Base-by-base conservation (phyloP, 2,113 vertebrate species). In the Brienomyrus brachyistius region DNA sequence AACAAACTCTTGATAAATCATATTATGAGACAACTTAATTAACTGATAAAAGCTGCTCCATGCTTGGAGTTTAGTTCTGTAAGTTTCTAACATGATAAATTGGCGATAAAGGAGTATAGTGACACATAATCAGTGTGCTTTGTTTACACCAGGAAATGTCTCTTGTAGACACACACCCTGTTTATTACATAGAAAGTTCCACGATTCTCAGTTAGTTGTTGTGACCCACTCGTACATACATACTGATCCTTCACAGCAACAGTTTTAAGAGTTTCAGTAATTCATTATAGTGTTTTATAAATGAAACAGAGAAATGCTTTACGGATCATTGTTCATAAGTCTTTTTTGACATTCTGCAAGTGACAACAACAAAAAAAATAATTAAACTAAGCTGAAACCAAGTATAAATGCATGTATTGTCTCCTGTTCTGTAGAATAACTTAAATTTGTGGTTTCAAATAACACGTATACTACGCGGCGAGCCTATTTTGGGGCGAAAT, bases 1-100 rank as follows among this genome's bases (percentile, higher is more conserved):
- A 45, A 84, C 23, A 84, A 84, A 45, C 45, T 84, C 40, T 47
- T 48, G 40, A 56, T 87, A 54, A 86, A 87, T 87, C 50, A 87
- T 54, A 87, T 35, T 54, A 54, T 50, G 47, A 86, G 50, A 52
- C 48, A 86, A 86, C 50, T 9, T 52, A 86, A 54, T 86, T 86
- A 86, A 86, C 48, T 86, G 27, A 31, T 86, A 54, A 84, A 84
- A 48, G 17, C 74, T 43, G 5, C 1, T 19, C 19, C 17, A 51
- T 48, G n/a, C 27, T 19, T 54, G 27, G 5, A 51, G n/a, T 15
- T 15, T 35, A 87, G n/a, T 87, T 40, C 9, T 31, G 31, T 31
- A 56, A 87, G 50, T 87, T 87, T 87, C 11, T 51, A 27, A 86
- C 21, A 86, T 51, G 48, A 86, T 48, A n/a, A 51, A 35, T 35